A percentile compares a stretch with the other conserved stretches of the same genome.
phyloP scores from a whole-genome alignment of 2,113 vertebrate genomes.

The Oxygymnocypris stewartii region DNA sequence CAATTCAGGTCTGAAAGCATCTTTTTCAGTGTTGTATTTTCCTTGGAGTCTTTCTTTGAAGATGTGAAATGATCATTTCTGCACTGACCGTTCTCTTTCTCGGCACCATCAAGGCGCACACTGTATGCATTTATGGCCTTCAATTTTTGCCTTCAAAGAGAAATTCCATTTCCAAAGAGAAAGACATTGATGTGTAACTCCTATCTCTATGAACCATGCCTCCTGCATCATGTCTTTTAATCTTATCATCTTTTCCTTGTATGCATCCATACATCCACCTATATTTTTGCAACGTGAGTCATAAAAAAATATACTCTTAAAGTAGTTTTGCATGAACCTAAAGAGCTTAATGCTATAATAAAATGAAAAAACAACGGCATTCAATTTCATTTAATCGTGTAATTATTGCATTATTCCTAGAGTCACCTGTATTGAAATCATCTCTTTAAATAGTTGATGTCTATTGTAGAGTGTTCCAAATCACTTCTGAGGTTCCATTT shows the following conservation, averaged over 20 bases:
- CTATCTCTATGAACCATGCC: background rate
- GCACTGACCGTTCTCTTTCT: constrained; percentile 37
- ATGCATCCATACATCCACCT: too few species aligned
- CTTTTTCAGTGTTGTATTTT: constrained; percentile 51
- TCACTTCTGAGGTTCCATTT: background rate
- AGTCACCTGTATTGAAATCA: background rate
- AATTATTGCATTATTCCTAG: background rate
- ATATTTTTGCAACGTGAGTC: too few species aligned
- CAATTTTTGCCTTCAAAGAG: constrained; percentile 45
- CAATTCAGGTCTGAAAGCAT: constrained; percentile 32
- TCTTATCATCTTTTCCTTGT: too few species aligned
- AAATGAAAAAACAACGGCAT: background rate
- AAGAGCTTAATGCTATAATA: background rate
- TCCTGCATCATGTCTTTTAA: background rate
- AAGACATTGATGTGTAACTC: background rate
- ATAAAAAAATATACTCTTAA: too few species aligned
- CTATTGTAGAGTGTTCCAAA: background rate
- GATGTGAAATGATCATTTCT: constrained; percentile 52
- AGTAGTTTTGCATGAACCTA: too few species aligned
- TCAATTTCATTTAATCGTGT: too few species aligned
- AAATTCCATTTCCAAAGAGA: constrained; percentile 26
- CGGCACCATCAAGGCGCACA: background rate
- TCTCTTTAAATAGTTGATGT: background rate
- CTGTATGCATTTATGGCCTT: constrained; percentile 49
- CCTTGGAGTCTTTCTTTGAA: constrained; percentile 40